Evolutionary conservation across 2,113 vertebrate species (phyloP).

Genomic region (Labeo rohita): DNA sequence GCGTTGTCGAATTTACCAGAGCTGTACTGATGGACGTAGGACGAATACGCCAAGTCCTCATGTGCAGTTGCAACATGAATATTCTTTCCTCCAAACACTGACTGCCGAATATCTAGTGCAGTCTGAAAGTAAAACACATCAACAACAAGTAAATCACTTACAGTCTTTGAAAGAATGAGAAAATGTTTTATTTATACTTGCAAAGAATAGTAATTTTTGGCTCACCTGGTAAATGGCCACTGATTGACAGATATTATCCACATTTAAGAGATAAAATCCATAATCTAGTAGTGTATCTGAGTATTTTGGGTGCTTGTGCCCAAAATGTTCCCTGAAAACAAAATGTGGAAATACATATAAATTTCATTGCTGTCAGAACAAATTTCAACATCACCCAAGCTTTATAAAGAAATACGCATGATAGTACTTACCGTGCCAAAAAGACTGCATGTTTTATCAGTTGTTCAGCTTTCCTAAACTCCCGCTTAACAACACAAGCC

Average conservation of each 20-base stretch:
- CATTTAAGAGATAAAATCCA: constrained; percentile 98
- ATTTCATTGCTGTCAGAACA: not conserved
- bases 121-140: constrained; percentile 77
- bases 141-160: not conserved
- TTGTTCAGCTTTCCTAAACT: constrained; percentile 98
- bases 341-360: not conserved
- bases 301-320: constrained; percentile 97
- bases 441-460: constrained; percentile 98
- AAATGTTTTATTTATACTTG: not conserved
- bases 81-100: constrained; percentile 98
- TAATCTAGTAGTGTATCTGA: constrained; percentile 98
- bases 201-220: constrained; percentile 5
- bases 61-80: constrained; percentile 98
- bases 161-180: not conserved
- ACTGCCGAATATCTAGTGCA: constrained; percentile 97
- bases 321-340: constrained; percentile 91
- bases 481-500: constrained; percentile 98
- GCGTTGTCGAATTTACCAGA: constrained; percentile 98
- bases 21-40: constrained; percentile 98
- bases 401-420: not conserved
- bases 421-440: constrained; percentile 86
- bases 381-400: not conserved
- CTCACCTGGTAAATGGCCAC: constrained; percentile 98
- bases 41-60: constrained; percentile 97
- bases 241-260: constrained; percentile 99